A percentile compares a stretch with the other conserved stretches of the same genome.
These are phyloP conservation scores for Rugalucina vietnamica DNA, from an alignment of 2,888 invertebrate species.

Conservation along the genomic window DNA sequence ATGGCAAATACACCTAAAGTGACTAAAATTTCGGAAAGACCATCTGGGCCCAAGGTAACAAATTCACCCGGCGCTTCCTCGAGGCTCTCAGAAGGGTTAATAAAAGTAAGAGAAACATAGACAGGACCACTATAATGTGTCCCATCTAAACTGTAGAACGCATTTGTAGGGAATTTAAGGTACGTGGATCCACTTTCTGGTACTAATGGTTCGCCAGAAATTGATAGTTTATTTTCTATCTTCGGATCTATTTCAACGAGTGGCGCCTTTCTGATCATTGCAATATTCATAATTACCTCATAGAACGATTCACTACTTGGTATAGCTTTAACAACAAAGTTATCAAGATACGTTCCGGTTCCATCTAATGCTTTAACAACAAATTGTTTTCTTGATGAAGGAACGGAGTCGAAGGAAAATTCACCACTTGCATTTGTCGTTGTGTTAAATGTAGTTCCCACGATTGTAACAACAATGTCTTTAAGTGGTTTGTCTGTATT, in stretches of 20 bases:
- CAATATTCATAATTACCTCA: background rate
- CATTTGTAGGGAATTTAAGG: background rate
- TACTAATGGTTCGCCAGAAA: background rate
- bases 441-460: background rate
- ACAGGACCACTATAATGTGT: background rate
- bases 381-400: background rate
- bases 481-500: background rate
- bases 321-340: background rate
- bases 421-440: background rate
- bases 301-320: background rate
- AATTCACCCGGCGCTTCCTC: background rate
- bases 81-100: background rate
- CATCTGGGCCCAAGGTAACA: background rate
- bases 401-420: background rate
- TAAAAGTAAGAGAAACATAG: background rate
- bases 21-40: background rate
- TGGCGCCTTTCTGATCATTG: background rate
- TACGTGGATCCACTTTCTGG: background rate
- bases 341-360: background rate
- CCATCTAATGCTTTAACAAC: background rate
- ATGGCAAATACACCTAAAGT: background rate
- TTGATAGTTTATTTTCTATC: too few species aligned
- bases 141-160: too few species aligned
- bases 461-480: background rate
- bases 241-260: too few species aligned